Percentiles rank a stretch among this genome's conserved stretches.
These are phyloP conservation scores for Micromesistius poutassou DNA, from an alignment of 2,797 vertebrate genomes.

Conservation along the genomic window DNA sequence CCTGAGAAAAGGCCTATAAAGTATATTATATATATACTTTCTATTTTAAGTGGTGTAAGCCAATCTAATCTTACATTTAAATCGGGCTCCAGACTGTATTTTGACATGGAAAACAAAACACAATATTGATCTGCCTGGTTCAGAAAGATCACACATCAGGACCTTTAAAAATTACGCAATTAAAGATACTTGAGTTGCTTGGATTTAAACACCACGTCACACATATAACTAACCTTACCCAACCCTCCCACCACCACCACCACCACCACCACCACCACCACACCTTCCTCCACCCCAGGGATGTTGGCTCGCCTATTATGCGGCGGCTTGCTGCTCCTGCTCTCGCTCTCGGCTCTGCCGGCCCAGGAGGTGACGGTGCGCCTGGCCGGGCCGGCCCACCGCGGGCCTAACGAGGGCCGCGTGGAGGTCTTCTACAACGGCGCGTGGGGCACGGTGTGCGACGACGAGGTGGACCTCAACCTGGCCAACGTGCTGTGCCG, in stretches of 20 bases:
- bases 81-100: background rate
- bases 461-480: conserved; percentile 86
- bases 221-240: background rate
- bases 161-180: background rate
- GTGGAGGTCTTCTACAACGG: conserved; percentile 87
- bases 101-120: background rate
- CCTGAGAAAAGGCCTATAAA: background rate
- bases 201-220: background rate
- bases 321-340: conserved; percentile 55
- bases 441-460: conserved; percentile 91
- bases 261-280: background rate
- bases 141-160: background rate
- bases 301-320: conserved; percentile 49
- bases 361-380: conserved; percentile 68
- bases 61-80: background rate
- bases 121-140: background rate
- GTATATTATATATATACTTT: too few species aligned
- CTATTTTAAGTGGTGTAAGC: background rate
- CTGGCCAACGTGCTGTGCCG: conserved; percentile 82
- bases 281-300: conserved; percentile 27
- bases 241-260: background rate
- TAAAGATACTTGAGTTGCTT: background rate
- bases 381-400: conserved; percentile 72
- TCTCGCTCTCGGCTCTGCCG: conserved; percentile 34
- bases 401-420: conserved; percentile 78